Conservation (phyloP, 1,140 invertebrate species). For the Drosophila chauvacae region DNA sequence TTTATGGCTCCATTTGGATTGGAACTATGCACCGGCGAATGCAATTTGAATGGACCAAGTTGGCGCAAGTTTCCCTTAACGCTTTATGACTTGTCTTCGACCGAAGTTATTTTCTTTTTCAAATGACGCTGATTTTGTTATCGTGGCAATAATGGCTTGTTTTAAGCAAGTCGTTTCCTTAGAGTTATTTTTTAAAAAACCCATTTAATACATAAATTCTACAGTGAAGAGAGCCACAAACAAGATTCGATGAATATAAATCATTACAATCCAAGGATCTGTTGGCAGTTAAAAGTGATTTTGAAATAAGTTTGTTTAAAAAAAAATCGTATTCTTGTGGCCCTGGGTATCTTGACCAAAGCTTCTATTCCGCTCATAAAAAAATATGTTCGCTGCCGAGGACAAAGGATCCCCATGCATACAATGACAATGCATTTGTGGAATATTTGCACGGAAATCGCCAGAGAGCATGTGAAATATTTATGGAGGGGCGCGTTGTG, state of each 20-base stretch:
- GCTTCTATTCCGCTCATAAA: not conserved
- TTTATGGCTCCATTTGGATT: slow-evolving; percentile 54
- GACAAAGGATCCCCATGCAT: slow-evolving; percentile 23
- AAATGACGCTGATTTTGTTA: slow-evolving; percentile 9
- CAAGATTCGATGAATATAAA: not conserved
- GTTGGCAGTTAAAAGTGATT: not conserved
- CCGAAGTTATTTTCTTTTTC: not conserved
- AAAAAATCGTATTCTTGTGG: not conserved
- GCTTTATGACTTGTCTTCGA: slow-evolving; percentile 39
- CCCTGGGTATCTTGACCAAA: not conserved
- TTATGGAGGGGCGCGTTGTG: slow-evolving; percentile 65
- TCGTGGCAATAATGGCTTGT: slow-evolving; percentile 21
- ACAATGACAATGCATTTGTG: slow-evolving; percentile 29
- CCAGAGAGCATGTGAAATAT: slow-evolving; percentile 74
- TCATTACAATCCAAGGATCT: too few relatives aligned
- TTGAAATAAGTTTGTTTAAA: not conserved
- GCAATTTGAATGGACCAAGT: slow-evolving; percentile 31
- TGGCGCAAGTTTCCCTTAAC: slow-evolving; percentile 20
- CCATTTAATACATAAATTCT: not conserved
- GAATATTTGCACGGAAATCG: slow-evolving; percentile 71
- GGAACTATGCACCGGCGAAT: slow-evolving; percentile 31
- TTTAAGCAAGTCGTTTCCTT: not conserved
- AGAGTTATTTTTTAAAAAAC: not conserved
- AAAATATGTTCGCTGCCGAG: slow-evolving; percentile 12
- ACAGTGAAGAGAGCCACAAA: not conserved